Percentiles rank a stretch among this genome's conserved stretches.
These are phyloP conservation scores for Cochlearius cochlearius DNA, from an alignment of 2,113 vertebrate genomes.

Conservation along the genomic window DNA sequence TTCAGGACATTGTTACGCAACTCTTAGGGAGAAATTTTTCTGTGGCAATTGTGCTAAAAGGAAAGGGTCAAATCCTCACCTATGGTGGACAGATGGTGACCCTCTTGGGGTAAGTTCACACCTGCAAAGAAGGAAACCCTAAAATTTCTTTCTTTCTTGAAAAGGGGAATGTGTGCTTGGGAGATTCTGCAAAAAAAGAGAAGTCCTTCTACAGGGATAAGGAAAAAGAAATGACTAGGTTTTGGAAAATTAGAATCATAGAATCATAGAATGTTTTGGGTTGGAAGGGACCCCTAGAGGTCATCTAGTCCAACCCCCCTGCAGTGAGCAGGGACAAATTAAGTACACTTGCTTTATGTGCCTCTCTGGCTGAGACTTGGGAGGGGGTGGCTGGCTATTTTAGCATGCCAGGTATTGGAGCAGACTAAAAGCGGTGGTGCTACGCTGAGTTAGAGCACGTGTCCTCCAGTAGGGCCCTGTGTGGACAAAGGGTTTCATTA, in stretches of 20 bases:
- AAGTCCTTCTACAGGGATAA: neutral
- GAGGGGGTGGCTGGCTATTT: neutral
- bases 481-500: neutral
- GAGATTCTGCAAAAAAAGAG: accelerated
- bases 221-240: neutral
- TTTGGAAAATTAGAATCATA: too few species aligned
- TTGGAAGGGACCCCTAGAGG: too few species aligned
- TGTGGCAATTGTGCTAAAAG: neutral
- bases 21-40: neutral
- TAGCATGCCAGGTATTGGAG: neutral
- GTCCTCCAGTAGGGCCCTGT: neutral
- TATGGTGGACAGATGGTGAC: neutral
- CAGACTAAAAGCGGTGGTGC: accelerated
- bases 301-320: too few species aligned
- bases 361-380: neutral
- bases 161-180: neutral
- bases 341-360: neutral
- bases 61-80: neutral
- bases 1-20: neutral
- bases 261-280: too few species aligned
- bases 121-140: neutral
- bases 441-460: neutral
- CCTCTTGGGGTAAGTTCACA: neutral
- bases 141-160: neutral
- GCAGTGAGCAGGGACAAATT: too few species aligned